Conservation (phyloP, 2,113 vertebrate genomes). For the Anguilla rostrata region DNA sequence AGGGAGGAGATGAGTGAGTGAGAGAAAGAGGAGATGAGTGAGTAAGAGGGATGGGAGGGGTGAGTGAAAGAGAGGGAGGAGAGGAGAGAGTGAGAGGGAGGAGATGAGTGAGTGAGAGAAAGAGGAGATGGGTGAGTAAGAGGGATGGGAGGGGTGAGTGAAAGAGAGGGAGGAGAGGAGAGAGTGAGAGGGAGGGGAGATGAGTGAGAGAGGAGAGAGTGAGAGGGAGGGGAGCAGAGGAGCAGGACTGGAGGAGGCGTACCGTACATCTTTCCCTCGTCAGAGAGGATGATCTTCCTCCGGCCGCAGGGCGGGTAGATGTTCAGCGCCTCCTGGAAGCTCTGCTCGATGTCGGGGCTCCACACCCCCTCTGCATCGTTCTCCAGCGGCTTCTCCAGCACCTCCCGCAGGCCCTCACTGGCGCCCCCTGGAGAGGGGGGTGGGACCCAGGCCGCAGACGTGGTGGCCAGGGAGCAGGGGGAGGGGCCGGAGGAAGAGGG, state of each 20-base stretch:
- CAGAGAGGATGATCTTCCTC: slow-evolving; percentile 83
- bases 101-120: no score
- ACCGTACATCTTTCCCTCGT: slow-evolving; percentile 94
- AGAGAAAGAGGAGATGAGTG: no score
- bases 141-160: no score
- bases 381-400: slow-evolving; percentile 93
- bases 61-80: no score
- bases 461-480: slow-evolving; percentile 60
- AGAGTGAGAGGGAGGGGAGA: no score
- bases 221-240: background rate
- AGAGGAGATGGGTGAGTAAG: no score
- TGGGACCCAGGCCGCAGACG: slow-evolving; percentile 78
- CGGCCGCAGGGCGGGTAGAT: slow-evolving; percentile 84
- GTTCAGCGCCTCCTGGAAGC: slow-evolving; percentile 84
- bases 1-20: no score
- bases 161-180: no score
- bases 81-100: no score
- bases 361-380: slow-evolving; percentile 96
- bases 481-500: slow-evolving; percentile 7
- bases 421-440: slow-evolving; percentile 92
- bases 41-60: no score
- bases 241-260: slow-evolving; percentile 51
- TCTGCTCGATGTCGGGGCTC: slow-evolving; percentile 98
- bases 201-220: no score
- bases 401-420: slow-evolving; percentile 79